Percentiles rank a stretch among this genome's conserved stretches.
Evolutionary conservation across 2,797 vertebrate genomes (phyloP).

Genomic region (Neosilurus hyrtlii): DNA sequence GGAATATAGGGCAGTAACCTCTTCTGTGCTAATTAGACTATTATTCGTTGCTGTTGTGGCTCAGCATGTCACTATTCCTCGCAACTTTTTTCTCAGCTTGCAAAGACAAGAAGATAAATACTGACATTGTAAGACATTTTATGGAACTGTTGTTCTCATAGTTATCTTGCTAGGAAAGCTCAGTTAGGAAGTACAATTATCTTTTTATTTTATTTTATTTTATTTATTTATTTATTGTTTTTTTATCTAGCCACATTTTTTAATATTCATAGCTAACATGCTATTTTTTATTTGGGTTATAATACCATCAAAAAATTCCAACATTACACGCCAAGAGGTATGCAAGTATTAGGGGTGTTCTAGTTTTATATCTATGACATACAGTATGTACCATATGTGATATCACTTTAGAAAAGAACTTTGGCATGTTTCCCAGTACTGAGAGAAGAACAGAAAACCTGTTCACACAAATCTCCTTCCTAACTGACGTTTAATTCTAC

Average conservation of each 20-base stretch:
- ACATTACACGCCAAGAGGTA: neutral
- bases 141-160: neutral
- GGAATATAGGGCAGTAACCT: no score
- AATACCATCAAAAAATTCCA: neutral
- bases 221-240: no score
- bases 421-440: neutral
- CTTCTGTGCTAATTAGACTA: neutral
- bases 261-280: neutral
- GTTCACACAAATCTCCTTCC: neutral
- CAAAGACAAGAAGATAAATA: neutral
- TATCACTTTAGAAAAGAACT: neutral
- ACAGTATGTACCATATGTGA: neutral
- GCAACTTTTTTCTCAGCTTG: neutral
- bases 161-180: no score
- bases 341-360: neutral
- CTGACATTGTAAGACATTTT: neutral
- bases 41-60: no score
- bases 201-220: neutral
- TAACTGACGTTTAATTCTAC: neutral
- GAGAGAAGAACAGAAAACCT: neutral
- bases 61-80: neutral
- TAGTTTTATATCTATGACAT: neutral
- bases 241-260: neutral
- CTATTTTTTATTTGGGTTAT: neutral
- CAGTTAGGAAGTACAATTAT: neutral